A percentile compares a stretch with the other conserved stretches of the same genome.
Conservation (phyloP, 2,888 invertebrate species). For the Pseudococcus longispinus region DNA sequence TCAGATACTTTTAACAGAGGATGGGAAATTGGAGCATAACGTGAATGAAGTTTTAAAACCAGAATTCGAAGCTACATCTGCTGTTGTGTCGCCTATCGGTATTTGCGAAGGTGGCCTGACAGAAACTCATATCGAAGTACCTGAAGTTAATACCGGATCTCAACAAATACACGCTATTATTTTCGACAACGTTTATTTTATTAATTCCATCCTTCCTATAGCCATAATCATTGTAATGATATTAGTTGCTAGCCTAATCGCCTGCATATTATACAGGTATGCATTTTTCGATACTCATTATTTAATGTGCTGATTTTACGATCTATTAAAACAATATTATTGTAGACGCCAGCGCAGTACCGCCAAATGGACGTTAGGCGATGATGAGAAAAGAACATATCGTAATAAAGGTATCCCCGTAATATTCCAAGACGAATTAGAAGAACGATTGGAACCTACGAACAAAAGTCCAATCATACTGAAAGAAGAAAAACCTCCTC, state of each 20-base stretch:
- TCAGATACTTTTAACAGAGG: constrained; percentile 60
- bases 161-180: constrained; percentile 62
- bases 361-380: constrained; percentile 80
- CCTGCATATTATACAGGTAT: constrained; percentile 81
- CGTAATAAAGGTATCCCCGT: constrained; percentile 88
- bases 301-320: background rate
- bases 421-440: constrained; percentile 95
- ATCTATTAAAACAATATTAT: background rate
- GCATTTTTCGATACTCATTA: background rate
- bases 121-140: constrained; percentile 63
- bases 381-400: constrained; percentile 82
- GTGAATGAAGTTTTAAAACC: constrained; percentile 73
- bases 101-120: constrained; percentile 68
- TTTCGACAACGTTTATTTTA: constrained; percentile 62
- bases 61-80: constrained; percentile 74
- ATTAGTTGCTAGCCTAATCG: constrained; percentile 83
- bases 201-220: constrained; percentile 87
- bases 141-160: constrained; percentile 61
- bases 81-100: constrained; percentile 70
- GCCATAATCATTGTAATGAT: constrained; percentile 88
- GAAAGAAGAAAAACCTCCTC: constrained; percentile 92
- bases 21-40: constrained; percentile 64
- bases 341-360: constrained; percentile 69
- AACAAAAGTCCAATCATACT: constrained; percentile 93
- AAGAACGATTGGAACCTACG: constrained; percentile 87